Conservation (phyloP, 2,888 invertebrate species). For the Tetranychus piercei region DNA sequence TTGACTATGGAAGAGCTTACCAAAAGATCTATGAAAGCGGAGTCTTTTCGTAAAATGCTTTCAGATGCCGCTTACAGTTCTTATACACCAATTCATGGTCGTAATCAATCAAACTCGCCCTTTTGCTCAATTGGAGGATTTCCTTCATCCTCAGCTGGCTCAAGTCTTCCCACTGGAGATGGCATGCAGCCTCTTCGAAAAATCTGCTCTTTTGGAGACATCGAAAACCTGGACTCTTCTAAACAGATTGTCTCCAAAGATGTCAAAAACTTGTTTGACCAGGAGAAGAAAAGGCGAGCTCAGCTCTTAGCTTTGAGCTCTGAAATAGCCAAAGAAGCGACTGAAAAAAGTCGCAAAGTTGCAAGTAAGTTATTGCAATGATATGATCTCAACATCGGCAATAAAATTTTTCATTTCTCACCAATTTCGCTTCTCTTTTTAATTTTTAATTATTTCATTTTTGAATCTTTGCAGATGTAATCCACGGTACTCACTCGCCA, state of each 20-base stretch:
- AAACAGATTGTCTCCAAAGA: not conserved
- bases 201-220: not conserved
- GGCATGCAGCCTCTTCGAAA: not conserved
- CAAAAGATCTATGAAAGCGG: slow-evolving; percentile 25
- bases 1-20: slow-evolving; percentile 23
- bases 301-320: slow-evolving; percentile 75
- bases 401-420: not conserved
- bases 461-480: not conserved
- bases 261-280: slow-evolving; percentile 50
- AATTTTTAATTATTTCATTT: too few relatives aligned
- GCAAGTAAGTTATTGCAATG: slow-evolving; percentile 47
- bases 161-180: not conserved
- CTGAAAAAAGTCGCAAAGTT: slow-evolving; percentile 83
- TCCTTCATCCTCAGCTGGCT: slow-evolving; percentile 8
- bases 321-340: slow-evolving; percentile 67
- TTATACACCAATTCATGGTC: slow-evolving; percentile 10
- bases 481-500: not conserved
- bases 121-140: not conserved
- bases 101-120: not conserved
- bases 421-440: not conserved
- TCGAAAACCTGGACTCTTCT: not conserved
- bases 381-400: not conserved
- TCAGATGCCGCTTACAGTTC: slow-evolving; percentile 22
- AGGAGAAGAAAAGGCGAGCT: slow-evolving; percentile 69
- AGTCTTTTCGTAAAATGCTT: slow-evolving; percentile 25